These are phyloP conservation scores for Andrena fulva DNA, from an alignment of 2,888 invertebrate genomes.

Conservation along the genomic window DNA sequence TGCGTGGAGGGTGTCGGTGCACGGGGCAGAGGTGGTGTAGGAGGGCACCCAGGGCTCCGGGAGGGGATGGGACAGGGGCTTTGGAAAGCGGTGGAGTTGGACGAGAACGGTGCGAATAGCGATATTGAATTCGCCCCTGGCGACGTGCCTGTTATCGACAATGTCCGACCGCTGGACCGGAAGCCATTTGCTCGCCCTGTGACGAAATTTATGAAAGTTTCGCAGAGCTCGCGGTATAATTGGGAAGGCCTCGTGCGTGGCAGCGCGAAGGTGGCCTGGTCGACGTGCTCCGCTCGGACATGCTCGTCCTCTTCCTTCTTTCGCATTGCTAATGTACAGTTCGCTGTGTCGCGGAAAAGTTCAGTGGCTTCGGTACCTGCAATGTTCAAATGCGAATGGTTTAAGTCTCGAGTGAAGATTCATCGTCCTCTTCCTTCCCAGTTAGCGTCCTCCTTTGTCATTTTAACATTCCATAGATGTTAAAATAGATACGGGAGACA, in stretches of 20 bases:
- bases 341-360: no score
- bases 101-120: conserved; percentile 76
- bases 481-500: no score
- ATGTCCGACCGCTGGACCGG: conserved; percentile 83
- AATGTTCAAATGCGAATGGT: no score
- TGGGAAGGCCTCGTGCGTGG: conserved; percentile 56
- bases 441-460: no score
- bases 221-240: conserved; percentile 70
- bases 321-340: no score
- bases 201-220: conserved; percentile 82
- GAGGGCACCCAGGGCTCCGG: conserved; percentile 11
- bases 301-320: no score
- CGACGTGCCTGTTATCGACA: conserved; percentile 82
- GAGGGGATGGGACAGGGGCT: conserved; percentile 39
- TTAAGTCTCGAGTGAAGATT: no score
- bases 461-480: no score
- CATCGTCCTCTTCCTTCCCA: no score
- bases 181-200: conserved; percentile 81
- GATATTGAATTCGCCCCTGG: conserved; percentile 81
- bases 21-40: conserved; percentile 18
- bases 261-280: conserved; percentile 62
- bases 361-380: no score
- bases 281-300: background rate
- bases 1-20: conserved; percentile 38
- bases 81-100: conserved; percentile 52